phyloP scores from a whole-genome alignment of 2,797 vertebrate species.

The Pantherophis alleghaniensis region DNA sequence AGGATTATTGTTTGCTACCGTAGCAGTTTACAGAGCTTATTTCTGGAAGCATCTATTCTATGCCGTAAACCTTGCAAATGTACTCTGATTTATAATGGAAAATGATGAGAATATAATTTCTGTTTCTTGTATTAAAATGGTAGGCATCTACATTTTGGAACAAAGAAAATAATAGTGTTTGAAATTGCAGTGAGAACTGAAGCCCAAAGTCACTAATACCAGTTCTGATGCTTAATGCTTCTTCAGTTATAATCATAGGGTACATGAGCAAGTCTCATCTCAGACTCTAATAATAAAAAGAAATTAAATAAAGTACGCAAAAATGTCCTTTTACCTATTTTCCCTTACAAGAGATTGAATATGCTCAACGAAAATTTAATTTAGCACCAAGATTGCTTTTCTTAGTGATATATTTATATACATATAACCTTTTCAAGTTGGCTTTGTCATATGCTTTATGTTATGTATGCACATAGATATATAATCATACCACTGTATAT shows the following conservation, averaged over 20 bases:
- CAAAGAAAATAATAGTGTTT: not conserved
- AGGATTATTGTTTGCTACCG: not conserved
- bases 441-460: constrained; percentile 53
- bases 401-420: constrained; percentile 1
- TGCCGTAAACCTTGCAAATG: not conserved
- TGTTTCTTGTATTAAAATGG: not conserved
- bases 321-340: not conserved
- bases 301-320: not conserved
- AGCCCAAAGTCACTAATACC: not conserved
- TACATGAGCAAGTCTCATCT: not conserved
- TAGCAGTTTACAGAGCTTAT: not conserved
- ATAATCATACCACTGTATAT: not conserved
- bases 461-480: constrained; percentile 56
- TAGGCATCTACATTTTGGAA: not conserved
- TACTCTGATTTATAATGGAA: not conserved
- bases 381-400: constrained; percentile 1
- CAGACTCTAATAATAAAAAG: not conserved
- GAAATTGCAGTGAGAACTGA: not conserved
- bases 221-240: not conserved
- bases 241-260: not conserved
- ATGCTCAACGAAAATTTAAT: constrained; percentile 9
- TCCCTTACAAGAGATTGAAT: constrained; percentile 16
- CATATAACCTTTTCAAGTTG: constrained; percentile 51
- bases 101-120: not conserved
- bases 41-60: not conserved